A percentile compares a stretch with the other conserved stretches of the same genome.
Evolutionary conservation across 2,113 vertebrate genomes (phyloP).

Genomic region (Crotalus viridis): DNA sequence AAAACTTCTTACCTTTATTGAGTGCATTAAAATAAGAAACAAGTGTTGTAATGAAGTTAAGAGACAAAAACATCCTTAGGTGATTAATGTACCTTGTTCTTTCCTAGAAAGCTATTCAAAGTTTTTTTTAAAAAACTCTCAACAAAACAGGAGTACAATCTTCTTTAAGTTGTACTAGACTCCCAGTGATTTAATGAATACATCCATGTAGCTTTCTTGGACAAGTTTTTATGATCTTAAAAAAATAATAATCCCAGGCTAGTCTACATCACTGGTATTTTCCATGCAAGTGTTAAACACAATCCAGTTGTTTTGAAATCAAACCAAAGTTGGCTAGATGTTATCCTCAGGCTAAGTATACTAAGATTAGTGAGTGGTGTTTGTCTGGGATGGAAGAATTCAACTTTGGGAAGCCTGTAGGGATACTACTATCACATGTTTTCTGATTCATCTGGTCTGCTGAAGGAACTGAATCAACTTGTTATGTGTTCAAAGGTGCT

Average conservation of each 20-base stretch:
- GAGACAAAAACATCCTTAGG: background rate
- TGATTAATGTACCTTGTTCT: background rate
- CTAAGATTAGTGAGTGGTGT: background rate
- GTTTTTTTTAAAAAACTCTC: background rate
- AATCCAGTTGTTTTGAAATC: background rate
- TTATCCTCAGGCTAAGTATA: background rate
- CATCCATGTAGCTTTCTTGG: background rate
- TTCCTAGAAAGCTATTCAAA: background rate
- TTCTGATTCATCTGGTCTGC: background rate
- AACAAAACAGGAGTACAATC: background rate
- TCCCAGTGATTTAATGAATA: background rate
- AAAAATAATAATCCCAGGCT: background rate
- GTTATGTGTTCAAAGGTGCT: background rate
- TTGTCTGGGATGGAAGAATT: background rate
- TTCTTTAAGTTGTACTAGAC: background rate
- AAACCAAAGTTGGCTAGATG: background rate
- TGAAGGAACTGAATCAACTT: background rate
- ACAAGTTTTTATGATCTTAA: background rate
- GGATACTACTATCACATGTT: background rate
- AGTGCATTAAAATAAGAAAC: background rate
- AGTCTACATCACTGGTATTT: background rate
- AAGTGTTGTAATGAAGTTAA: background rate
- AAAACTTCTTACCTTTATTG: background rate
- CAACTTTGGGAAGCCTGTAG: background rate
- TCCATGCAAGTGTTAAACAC: background rate